Evolutionary conservation across 2,888 invertebrate species (phyloP).

Genomic region (Melieria picta): DNA sequence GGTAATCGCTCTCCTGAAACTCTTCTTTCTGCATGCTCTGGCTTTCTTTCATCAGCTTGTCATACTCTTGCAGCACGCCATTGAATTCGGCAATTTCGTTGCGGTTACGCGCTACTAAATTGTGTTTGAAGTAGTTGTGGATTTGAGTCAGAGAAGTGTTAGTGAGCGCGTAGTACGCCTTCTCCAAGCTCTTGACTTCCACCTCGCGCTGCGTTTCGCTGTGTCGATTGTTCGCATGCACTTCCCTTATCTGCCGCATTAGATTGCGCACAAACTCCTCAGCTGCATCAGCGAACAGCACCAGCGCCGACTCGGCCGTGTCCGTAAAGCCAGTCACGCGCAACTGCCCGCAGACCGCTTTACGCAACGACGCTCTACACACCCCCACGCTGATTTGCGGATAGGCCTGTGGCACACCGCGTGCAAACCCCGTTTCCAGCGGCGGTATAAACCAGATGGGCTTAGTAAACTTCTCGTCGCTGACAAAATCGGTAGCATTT

Average conservation of each 20-base stretch:
- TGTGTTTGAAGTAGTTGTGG: slow-evolving; percentile 64
- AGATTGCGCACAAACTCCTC: slow-evolving; percentile 61
- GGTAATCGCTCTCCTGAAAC: slow-evolving; percentile 60
- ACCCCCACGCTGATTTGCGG: slow-evolving; percentile 53
- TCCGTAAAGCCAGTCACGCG: slow-evolving; percentile 64
- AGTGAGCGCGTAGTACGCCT: slow-evolving; percentile 58
- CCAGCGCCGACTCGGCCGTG: slow-evolving; percentile 58
- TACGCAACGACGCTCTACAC: slow-evolving; percentile 57
- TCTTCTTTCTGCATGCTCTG: slow-evolving; percentile 62
- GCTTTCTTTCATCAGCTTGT: slow-evolving; percentile 65
- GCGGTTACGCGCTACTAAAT: slow-evolving; percentile 60
- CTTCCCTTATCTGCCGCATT: slow-evolving; percentile 51
- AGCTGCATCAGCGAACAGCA: slow-evolving; percentile 59
- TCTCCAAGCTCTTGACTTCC: slow-evolving; percentile 55
- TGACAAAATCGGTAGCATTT: slow-evolving; percentile 60
- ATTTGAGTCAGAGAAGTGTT: slow-evolving; percentile 60
- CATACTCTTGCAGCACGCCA: slow-evolving; percentile 61
- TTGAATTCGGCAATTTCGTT: slow-evolving; percentile 62
- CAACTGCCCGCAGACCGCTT: slow-evolving; percentile 61
- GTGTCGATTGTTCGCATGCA: slow-evolving; percentile 45
- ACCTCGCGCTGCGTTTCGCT: slow-evolving; percentile 48
- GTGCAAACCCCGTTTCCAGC: slow-evolving; percentile 57
- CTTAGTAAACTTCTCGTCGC: slow-evolving; percentile 60
- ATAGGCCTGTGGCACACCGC: slow-evolving; percentile 54
- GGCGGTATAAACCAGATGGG: slow-evolving; percentile 65